phyloP scores from a whole-genome alignment of 2,888 invertebrate genomes.

The Drosophila borborema region DNA sequence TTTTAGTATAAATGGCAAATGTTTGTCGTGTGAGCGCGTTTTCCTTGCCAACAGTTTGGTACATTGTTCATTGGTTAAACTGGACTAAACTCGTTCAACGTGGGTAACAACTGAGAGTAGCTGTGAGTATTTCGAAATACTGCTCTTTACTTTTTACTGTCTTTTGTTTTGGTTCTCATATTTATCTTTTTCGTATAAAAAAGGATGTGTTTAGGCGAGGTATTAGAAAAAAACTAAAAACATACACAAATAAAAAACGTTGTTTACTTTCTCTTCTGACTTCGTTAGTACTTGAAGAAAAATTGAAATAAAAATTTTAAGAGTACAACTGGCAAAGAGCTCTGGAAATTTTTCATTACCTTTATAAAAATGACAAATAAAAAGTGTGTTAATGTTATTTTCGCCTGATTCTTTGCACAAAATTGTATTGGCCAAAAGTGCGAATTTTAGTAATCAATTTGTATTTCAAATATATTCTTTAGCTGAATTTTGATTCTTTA shows the following conservation, averaged over 20 bases:
- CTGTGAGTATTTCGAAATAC: slow-evolving; percentile 39
- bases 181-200: slow-evolving; percentile 84
- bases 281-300: slow-evolving; percentile 60
- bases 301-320: slow-evolving; percentile 66
- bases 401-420: slow-evolving; percentile 13
- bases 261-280: slow-evolving; percentile 52
- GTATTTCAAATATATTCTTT: background rate
- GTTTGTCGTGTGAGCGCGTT: slow-evolving; percentile 76
- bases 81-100: slow-evolving; percentile 62
- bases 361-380: slow-evolving; percentile 61
- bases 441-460: background rate
- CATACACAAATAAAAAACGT: slow-evolving; percentile 67
- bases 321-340: slow-evolving; percentile 85
- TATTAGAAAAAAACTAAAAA: slow-evolving; percentile 82
- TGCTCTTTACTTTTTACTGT: slow-evolving; percentile 55
- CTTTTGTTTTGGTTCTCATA: slow-evolving; percentile 84
- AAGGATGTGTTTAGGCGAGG: slow-evolving; percentile 85
- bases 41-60: slow-evolving; percentile 51
- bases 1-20: slow-evolving; percentile 43
- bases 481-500: background rate
- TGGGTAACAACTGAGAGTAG: slow-evolving; percentile 55
- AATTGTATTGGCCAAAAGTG: slow-evolving; percentile 24
- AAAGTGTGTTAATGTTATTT: slow-evolving; percentile 32
- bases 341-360: slow-evolving; percentile 84
- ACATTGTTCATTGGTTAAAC: slow-evolving; percentile 34